phyloP scores from a whole-genome alignment of 1,140 invertebrate genomes.

The Drosophila santomea region DNA sequence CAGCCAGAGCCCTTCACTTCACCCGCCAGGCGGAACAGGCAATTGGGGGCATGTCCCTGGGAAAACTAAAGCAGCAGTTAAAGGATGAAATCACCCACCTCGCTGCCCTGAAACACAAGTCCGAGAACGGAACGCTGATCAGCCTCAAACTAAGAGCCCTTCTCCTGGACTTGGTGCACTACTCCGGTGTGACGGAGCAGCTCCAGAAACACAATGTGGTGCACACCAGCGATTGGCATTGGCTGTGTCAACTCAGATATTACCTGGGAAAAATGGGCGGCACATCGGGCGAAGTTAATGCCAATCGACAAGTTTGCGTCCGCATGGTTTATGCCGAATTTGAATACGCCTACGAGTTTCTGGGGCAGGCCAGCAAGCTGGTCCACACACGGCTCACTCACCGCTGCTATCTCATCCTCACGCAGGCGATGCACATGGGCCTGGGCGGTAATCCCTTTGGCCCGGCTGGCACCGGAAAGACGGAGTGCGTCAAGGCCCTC shows the following conservation, averaged over 20 bases:
- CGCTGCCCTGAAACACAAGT: conserved; percentile 63
- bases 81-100: conserved; percentile 78
- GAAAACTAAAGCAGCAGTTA: conserved; percentile 84
- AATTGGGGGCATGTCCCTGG: conserved; percentile 88
- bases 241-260: conserved; percentile 97
- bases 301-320: conserved; percentile 85
- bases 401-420: conserved; percentile 97
- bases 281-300: conserved; percentile 70
- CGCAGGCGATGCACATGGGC: conserved; percentile 97
- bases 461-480: conserved; percentile 99
- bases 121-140: conserved; percentile 43
- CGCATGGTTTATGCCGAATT: conserved; percentile 96
- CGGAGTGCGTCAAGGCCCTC: conserved; percentile 98
- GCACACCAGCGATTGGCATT: conserved; percentile 92
- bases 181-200: conserved; percentile 92
- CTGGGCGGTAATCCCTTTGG: conserved; percentile 99
- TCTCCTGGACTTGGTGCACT: conserved; percentile 97
- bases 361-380: conserved; percentile 95
- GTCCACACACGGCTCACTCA: conserved; percentile 97
- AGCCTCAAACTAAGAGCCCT: conserved; percentile 89
- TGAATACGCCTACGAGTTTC: conserved; percentile 98
- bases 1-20: conserved; percentile 90
- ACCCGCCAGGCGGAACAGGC: conserved; percentile 93
- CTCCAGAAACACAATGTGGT: conserved; percentile 89
- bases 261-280: conserved; percentile 82